Base-by-base conservation (phyloP, 2,888 invertebrate species). In the Thelaira solivaga region DNA sequence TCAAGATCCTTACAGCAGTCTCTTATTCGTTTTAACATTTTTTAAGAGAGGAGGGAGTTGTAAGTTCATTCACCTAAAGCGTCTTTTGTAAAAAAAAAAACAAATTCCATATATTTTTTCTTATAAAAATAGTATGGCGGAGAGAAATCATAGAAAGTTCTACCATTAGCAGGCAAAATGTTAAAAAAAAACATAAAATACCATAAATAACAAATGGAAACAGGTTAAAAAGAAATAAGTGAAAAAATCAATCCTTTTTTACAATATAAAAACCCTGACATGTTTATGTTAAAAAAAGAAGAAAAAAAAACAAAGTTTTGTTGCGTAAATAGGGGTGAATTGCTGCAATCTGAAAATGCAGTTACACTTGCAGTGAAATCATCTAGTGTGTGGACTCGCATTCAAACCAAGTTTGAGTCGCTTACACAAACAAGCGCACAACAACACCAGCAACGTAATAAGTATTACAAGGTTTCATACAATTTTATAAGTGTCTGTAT, bases 101-200 rank as follows among this genome's bases (percentile, higher is more conserved):
- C n/a, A n/a, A 47, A 55, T 22, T 41, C 34, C 20, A 57, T 26
- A 31, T 57, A 49, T 71, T 61, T 36, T 51, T 53, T 49, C 18
- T 72, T 39, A 36, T 49, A 62, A 55, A 72, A 72, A 64, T 71
- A 62, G 61, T 64, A 72, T 72, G 55, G 64, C 36, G 55, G 29
- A 64, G 64, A 72, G 72, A 72, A 72, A 72, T 72, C 72, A 72
- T 72, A 72, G 72, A 72, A 72, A 72, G 71, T 72, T 72, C 61
- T 69, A 39, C 64, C 29, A 62, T 45, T 71, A 22, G 55, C 62
- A 59, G 49, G 59, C 36, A 39, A 45, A 55, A 47, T 45, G 53
- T 47, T 39, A 36, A 34, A 59, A 69, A 29, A 57, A 51, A 43
- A 41, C 39, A n/a, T 41, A 29, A 64, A 72, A 71, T 53, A 47